Evolutionary conservation across 2,113 vertebrate species (phyloP).

Genomic region (Gavia stellata): DNA sequence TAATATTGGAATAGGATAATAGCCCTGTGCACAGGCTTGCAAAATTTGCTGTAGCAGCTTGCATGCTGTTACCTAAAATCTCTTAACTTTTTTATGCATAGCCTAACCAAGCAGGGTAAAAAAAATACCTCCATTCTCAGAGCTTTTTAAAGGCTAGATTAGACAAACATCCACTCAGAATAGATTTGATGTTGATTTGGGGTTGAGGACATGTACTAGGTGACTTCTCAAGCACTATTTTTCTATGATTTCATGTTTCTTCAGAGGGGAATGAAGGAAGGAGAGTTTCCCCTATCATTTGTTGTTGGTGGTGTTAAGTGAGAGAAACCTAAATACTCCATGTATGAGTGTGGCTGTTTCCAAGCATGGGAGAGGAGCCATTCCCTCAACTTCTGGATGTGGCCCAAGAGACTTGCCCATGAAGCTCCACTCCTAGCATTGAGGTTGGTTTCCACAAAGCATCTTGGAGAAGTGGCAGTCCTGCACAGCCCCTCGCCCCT

Average conservation of each 20-base stretch:
- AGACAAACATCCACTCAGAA: neutral
- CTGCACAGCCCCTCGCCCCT: neutral
- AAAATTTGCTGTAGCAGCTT: neutral
- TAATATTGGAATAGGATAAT: neutral
- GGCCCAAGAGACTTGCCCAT: neutral
- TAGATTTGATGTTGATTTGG: neutral
- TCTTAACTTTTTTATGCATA: neutral
- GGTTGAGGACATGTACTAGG: rapidly evolving
- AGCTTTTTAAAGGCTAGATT: neutral
- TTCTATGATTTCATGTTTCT: neutral
- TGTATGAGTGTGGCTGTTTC: neutral
- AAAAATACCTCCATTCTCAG: neutral
- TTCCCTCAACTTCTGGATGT: neutral
- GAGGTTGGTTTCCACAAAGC: neutral
- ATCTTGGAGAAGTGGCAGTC: neutral
- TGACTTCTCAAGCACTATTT: neutral
- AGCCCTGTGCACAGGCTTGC: neutral
- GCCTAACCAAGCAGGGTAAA: neutral
- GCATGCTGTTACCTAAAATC: neutral
- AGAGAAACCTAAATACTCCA: too few species aligned
- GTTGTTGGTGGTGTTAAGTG: rapidly evolving
- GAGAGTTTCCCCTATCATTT: neutral
- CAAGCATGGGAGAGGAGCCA: neutral
- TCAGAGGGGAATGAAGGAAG: neutral
- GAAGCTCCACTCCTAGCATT: neutral